phyloP scores from a whole-genome alignment of 35 echinoderm and acorn worm species.

The Patiria miniata region DNA sequence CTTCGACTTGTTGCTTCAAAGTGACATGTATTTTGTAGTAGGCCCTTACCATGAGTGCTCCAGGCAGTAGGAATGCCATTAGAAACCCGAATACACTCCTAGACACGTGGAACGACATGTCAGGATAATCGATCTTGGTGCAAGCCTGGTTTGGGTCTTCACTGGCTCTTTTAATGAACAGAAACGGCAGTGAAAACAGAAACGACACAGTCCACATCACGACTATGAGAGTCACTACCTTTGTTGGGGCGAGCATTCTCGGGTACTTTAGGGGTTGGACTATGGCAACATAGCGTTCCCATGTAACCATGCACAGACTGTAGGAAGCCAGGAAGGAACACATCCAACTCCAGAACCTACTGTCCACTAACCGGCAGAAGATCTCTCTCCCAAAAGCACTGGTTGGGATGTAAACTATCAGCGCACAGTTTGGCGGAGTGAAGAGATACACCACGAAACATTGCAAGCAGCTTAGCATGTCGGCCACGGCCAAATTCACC shows the following conservation, averaged over 20 bases:
- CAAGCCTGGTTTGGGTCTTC: not conserved
- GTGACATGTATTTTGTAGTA: not conserved
- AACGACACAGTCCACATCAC: not conserved
- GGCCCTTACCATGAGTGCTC: not conserved
- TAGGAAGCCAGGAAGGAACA: not conserved
- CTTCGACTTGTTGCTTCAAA: not conserved
- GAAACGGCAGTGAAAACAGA: not conserved
- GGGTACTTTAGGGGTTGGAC: not conserved
- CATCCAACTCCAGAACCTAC: not conserved
- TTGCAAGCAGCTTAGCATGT: not conserved
- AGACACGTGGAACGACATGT: not conserved
- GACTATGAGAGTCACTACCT: not conserved
- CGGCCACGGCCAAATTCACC: constrained; percentile 5
- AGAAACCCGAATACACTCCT: not conserved
- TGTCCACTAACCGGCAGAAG: not conserved
- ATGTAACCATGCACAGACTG: not conserved
- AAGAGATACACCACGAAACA: not conserved
- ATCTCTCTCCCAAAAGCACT: not conserved
- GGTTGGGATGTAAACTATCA: not conserved
- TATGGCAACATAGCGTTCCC: not conserved
- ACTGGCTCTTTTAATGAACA: not conserved
- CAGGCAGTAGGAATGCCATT: not conserved
- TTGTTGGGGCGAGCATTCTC: not conserved
- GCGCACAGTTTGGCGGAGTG: not conserved
- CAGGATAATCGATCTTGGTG: not conserved